Evolutionary conservation across 37 sponge, comb jelly and placozoan species (phyloP), one percentile per base, ranked within the genome.

Genomic region (Bolinopsis microptera): DNA sequence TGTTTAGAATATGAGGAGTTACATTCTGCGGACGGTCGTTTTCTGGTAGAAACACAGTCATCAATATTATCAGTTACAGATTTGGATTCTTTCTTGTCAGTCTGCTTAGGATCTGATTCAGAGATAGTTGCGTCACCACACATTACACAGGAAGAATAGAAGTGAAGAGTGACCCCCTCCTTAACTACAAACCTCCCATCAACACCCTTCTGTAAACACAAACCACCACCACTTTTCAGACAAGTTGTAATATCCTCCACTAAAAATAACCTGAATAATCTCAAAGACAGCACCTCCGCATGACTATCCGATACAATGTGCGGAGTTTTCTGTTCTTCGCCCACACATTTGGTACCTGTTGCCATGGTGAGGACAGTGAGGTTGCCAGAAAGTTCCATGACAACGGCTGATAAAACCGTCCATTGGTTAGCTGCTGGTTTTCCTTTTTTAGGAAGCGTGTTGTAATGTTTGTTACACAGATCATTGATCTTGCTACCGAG

Each of bases 321-420:
- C 36, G 32, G 92, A 40, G 37, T 41, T 94, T 95, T 94, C 39
- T 96, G 93, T 38, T 69, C 61, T 3, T 92, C 41, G 68, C 97
- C 98, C 39, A 97, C 94, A 94, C 98, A 97, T 76, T 97, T 97
- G 24, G 97, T 95, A 0, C 98, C 98, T 69, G 98, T 97, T 39
- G 96, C 98, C 93, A 97, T 68, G 32, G 98, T 68, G 30, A 97
- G 94, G 0, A 97, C 98, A 0, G 36, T 39, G 33, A 40, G 30
- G 37, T 86, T 38, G 16, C 30, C 90, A 24, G 21, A 8, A 23
- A 5, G 34, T 27, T 41, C 90, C 90, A 86, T 86, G 31, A 86
- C 90, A 40, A 86, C 61, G 1, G 90, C 90, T 27, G 90, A 39
- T 2, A 86, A 25, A 26, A 41, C 61, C n/a, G 90, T 86, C 90